These are phyloP conservation scores for Eupithecia exiguata DNA, from an alignment of 2,888 invertebrate genomes.

Conservation along the genomic window DNA sequence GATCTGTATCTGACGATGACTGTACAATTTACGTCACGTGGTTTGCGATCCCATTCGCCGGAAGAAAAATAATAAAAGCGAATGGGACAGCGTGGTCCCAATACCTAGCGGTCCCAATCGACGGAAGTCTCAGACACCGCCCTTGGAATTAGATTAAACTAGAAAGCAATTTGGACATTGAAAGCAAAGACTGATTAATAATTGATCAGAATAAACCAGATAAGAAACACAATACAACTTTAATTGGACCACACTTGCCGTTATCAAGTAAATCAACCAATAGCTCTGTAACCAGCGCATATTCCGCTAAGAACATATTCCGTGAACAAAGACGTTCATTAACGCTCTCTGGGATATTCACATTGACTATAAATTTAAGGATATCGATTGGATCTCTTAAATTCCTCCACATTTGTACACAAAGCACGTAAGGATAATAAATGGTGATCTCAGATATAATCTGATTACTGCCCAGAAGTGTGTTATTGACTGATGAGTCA, in stretches of 20 bases:
- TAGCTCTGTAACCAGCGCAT: conserved; percentile 34
- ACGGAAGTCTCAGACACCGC: too few relatives aligned
- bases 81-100: too few relatives aligned
- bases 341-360: conserved; percentile 27
- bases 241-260: conserved; percentile 35
- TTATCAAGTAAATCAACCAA: conserved; percentile 34
- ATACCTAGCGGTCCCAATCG: too few relatives aligned
- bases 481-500: neutral
- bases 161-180: neutral
- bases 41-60: too few relatives aligned
- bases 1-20: too few relatives aligned
- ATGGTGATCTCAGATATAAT: conserved; percentile 46
- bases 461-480: conserved; percentile 50
- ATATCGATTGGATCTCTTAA: conserved; percentile 38
- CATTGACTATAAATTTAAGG: conserved; percentile 36
- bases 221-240: conserved; percentile 25
- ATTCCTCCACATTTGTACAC: conserved; percentile 34
- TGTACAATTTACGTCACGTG: too few relatives aligned
- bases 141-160: neutral
- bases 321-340: conserved; percentile 40
- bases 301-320: conserved; percentile 25
- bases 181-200: conserved; percentile 19
- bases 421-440: conserved; percentile 41
- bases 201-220: conserved; percentile 22
- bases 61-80: too few relatives aligned